phyloP scores from a whole-genome alignment of 30 jellyfish, hydroid and myxozoan species.

The Hydractinia symbiolongicarpus region DNA sequence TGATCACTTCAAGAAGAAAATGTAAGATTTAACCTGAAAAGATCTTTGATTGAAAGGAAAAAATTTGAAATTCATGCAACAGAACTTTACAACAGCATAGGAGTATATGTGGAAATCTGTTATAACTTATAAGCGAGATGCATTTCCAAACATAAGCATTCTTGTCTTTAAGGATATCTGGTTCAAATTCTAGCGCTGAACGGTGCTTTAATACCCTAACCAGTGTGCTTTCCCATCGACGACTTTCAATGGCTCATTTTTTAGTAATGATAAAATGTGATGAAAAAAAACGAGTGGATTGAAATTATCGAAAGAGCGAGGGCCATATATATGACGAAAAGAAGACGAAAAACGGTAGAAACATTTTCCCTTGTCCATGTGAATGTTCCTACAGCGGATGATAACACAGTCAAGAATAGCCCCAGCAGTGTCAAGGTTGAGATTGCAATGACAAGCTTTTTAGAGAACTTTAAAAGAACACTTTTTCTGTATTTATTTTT shows the following conservation, averaged over 20 bases:
- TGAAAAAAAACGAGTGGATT: slow-evolving; percentile 15
- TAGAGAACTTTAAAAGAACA: too few species aligned
- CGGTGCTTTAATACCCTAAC: slow-evolving; percentile 49
- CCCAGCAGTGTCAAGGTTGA: too few species aligned
- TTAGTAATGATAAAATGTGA: slow-evolving; percentile 31
- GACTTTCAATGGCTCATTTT: slow-evolving; percentile 12
- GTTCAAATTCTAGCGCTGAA: slow-evolving; percentile 29
- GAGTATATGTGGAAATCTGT: slow-evolving; percentile 12
- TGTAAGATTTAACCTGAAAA: slow-evolving; percentile 21
- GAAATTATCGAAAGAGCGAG: slow-evolving; percentile 2
- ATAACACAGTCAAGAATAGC: too few species aligned
- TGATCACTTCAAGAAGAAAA: slow-evolving; percentile 19
- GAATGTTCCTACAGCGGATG: too few species aligned
- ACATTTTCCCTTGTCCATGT: background rate
- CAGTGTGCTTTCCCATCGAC: slow-evolving; percentile 38
- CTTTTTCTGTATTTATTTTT: too few species aligned
- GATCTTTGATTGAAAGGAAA: slow-evolving; percentile 33
- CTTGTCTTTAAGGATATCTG: slow-evolving; percentile 1
- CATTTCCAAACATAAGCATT: background rate
- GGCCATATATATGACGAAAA: slow-evolving; percentile 7
- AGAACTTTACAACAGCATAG: background rate
- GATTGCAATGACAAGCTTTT: too few species aligned
- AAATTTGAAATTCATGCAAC: slow-evolving; percentile 22
- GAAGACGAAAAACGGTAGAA: background rate
- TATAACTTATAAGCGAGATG: background rate